Percentiles rank a stretch among this genome's conserved stretches.
Conservation (phyloP, 2,797 vertebrate genomes). For the Todus mexicanus region DNA sequence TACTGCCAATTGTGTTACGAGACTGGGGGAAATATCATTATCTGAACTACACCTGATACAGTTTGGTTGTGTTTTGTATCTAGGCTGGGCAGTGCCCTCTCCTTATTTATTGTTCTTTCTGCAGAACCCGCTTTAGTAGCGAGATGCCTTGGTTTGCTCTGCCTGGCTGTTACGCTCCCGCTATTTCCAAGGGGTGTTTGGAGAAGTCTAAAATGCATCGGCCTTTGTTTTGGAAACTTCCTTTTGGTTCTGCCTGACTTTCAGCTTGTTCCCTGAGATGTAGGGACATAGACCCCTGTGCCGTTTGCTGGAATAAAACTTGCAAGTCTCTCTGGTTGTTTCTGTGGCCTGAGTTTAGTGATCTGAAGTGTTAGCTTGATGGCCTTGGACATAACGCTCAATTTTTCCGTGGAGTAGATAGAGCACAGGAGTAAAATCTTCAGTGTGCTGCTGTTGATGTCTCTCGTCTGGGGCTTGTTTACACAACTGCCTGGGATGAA, state of each 20-base stretch:
- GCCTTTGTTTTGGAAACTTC: not conserved
- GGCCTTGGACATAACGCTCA: constrained; percentile 2
- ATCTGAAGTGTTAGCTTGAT: constrained; percentile 19
- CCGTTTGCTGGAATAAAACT: not conserved
- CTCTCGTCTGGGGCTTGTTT: not conserved
- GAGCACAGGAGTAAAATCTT: constrained; percentile 9
- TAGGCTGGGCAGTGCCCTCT: not conserved
- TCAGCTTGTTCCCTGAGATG: not conserved
- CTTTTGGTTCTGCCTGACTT: not conserved
- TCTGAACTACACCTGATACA: not conserved
- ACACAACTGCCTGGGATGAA: not conserved
- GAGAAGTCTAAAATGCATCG: not conserved
- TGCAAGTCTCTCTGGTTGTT: not conserved
- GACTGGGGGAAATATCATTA: not conserved
- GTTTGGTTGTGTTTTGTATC: not conserved
- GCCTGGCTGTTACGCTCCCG: not conserved
- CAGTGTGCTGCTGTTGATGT: not conserved
- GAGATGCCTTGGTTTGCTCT: not conserved
- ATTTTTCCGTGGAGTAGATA: constrained; percentile 9
- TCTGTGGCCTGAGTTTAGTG: not conserved
- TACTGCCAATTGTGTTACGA: not conserved
- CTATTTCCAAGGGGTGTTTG: not conserved
- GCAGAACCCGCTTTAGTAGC: not conserved
- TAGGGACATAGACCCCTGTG: not conserved
- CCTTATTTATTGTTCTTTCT: not conserved